Evolutionary conservation across 2,888 invertebrate species (phyloP).

Genomic region (Dioctria rufipes): DNA sequence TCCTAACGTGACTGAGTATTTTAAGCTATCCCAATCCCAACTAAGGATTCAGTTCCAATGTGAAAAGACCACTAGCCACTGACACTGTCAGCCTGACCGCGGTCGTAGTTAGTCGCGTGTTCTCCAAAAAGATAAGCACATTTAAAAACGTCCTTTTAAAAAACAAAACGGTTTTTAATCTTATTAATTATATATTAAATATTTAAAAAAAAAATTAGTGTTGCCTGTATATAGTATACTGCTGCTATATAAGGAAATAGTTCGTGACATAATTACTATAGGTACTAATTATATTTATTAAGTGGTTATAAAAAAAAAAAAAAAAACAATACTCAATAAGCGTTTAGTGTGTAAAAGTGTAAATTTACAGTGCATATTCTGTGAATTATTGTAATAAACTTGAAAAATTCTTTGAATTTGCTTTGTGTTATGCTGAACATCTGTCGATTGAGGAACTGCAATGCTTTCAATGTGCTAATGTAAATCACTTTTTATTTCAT

Average conservation of each 20-base stretch:
- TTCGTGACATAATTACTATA: too few relatives aligned
- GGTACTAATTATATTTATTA: conserved; percentile 1
- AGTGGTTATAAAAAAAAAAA: neutral
- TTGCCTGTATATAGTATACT: too few relatives aligned
- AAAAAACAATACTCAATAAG: neutral
- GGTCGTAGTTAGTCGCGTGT: conserved; percentile 8
- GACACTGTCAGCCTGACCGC: neutral
- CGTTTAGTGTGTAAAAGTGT: neutral
- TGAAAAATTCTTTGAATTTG: conserved; percentile 12
- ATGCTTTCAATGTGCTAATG: neutral
- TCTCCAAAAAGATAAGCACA: neutral
- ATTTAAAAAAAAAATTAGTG: too few relatives aligned
- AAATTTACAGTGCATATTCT: conserved; percentile 16
- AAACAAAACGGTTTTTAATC: too few relatives aligned
- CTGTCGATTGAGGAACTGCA: conserved; percentile 4
- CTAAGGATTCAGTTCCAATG: neutral
- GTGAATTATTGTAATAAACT: conserved; percentile 13
- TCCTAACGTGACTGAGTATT: conserved; percentile 8
- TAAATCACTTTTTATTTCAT: conserved; percentile 1
- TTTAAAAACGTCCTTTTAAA: too few relatives aligned
- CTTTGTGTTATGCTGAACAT: neutral
- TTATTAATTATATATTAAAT: too few relatives aligned
- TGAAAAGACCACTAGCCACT: neutral
- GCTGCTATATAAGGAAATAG: too few relatives aligned
- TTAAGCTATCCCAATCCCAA: conserved; percentile 4